Percentiles rank a stretch among this genome's conserved stretches.
Evolutionary conservation across 2,888 invertebrate species (phyloP).

Genomic region (Leptinotarsa tumamoca): DNA sequence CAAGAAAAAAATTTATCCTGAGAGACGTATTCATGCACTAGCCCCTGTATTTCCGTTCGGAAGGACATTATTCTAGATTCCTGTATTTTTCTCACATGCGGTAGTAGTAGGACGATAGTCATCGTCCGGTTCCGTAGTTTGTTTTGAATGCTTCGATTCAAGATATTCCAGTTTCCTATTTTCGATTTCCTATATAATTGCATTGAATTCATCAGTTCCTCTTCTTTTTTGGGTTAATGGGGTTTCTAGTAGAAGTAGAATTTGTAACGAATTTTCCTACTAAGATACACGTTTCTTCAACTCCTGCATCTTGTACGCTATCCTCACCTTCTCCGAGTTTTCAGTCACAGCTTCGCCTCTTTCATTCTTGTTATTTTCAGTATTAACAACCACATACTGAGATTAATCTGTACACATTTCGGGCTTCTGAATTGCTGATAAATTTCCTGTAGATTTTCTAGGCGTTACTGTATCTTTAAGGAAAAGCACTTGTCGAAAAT

Average conservation of each 20-base stretch:
- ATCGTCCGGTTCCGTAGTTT: constrained; percentile 19
- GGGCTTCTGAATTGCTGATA: constrained; percentile 18
- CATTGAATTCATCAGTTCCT: constrained; percentile 22
- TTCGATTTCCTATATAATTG: constrained; percentile 20
- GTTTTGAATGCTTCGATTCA: constrained; percentile 15
- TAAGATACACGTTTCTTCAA: constrained; percentile 15
- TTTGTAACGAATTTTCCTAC: constrained; percentile 23
- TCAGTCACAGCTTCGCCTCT: constrained; percentile 15
- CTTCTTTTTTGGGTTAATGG: constrained; percentile 22
- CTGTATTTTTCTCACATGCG: no score
- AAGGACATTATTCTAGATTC: no score
- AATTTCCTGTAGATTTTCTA: constrained; percentile 13
- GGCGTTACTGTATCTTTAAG: constrained; percentile 20
- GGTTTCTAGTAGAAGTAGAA: constrained; percentile 17
- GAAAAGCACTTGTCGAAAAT: constrained; percentile 19
- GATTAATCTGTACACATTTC: constrained; percentile 24
- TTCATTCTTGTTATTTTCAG: constrained; percentile 20
- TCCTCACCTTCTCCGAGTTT: background rate
- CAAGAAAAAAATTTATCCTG: no score
- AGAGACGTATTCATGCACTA: no score
- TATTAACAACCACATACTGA: constrained; percentile 25
- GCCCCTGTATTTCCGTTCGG: no score
- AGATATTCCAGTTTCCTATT: constrained; percentile 17
- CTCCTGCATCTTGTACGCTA: constrained; percentile 16
- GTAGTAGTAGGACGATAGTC: background rate